Evolutionary conservation across 2,797 vertebrate species (phyloP).

Genomic region (Microcaecilia unicolor): DNA sequence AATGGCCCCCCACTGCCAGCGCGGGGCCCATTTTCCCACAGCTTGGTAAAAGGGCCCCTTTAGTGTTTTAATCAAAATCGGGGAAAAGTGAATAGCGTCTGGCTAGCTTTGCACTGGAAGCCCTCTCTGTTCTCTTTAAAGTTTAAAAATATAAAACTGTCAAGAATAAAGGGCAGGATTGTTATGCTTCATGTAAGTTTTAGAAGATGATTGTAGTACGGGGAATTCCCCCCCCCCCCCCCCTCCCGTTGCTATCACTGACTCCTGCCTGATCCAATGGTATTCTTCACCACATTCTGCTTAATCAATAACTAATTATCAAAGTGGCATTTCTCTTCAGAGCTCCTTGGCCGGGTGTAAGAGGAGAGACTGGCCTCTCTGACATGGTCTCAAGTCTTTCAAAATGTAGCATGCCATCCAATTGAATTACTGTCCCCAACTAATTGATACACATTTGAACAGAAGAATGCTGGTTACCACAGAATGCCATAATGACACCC

Average conservation of each 20-base stretch:
- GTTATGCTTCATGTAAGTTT: slow-evolving; percentile 33
- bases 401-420: slow-evolving; percentile 78
- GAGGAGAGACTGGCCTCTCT: slow-evolving; percentile 68
- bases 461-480: slow-evolving; percentile 87
- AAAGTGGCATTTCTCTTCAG: slow-evolving; percentile 82
- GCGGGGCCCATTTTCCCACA: no score
- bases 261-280: slow-evolving; percentile 79
- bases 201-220: slow-evolving; percentile 66
- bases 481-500: slow-evolving; percentile 81
- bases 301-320: slow-evolving; percentile 99
- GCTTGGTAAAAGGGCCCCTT: no score
- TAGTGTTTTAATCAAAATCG: no score
- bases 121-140: no score
- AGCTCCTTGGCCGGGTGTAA: slow-evolving; percentile 76
- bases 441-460: slow-evolving; percentile 94
- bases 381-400: slow-evolving; percentile 76
- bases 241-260: slow-evolving; percentile 73
- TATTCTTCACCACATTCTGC: slow-evolving; percentile 72
- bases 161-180: slow-evolving; percentile 21
- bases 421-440: slow-evolving; percentile 84
- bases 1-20: no score
- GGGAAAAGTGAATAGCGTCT: no score
- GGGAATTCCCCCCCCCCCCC: no score
- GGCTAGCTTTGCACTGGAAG: no score
- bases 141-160: no score